These are phyloP conservation scores for Saccostrea echinata DNA, from an alignment of 1,140 invertebrate species.

Conservation along the genomic window DNA sequence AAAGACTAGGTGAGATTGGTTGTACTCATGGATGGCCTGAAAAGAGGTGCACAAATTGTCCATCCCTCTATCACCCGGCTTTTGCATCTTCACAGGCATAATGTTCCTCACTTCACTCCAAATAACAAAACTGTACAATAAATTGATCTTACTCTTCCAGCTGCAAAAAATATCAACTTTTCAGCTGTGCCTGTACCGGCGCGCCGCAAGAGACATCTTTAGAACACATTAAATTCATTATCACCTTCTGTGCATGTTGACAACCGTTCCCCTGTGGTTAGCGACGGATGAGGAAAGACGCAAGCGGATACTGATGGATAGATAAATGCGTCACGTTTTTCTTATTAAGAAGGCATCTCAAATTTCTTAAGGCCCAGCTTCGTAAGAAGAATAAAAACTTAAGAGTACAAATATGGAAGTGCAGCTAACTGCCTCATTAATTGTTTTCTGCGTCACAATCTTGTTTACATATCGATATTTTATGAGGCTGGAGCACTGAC, in stretches of 20 bases:
- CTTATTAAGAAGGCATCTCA: neutral
- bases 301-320: neutral
- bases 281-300: slow-evolving; percentile 32
- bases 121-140: neutral
- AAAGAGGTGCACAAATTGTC: slow-evolving; percentile 65
- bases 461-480: slow-evolving; percentile 10
- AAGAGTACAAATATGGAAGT: neutral
- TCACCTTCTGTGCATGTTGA: slow-evolving; percentile 31
- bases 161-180: neutral
- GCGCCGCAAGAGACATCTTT: neutral
- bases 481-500: slow-evolving; percentile 12
- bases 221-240: slow-evolving; percentile 26
- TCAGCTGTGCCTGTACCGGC: neutral
- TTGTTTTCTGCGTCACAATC: neutral
- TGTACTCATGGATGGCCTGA: slow-evolving; percentile 73
- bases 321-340: neutral
- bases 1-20: slow-evolving; percentile 72
- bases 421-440: neutral
- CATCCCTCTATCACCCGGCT: neutral
- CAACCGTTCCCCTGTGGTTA: slow-evolving; percentile 31
- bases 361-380: neutral
- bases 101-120: neutral
- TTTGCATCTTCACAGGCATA: slow-evolving; percentile 36
- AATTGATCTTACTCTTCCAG: neutral
- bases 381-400: neutral